Conservation (phyloP, 1,140 invertebrate species). For the Drosophila trapezifrons region DNA sequence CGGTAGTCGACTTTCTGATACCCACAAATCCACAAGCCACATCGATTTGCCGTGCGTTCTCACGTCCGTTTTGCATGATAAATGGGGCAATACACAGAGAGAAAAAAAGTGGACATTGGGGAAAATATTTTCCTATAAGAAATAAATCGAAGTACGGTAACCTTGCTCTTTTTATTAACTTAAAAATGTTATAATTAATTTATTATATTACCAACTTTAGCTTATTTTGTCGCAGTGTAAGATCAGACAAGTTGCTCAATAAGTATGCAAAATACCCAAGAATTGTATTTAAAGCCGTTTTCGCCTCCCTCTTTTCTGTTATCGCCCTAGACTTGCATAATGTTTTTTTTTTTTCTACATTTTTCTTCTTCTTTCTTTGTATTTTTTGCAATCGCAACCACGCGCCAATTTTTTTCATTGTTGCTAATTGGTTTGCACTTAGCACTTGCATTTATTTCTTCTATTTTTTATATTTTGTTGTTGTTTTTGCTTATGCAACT, state of each 20-base stretch:
- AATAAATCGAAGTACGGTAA: no score
- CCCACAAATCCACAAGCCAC: background rate
- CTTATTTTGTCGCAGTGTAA: background rate
- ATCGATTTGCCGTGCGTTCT: background rate
- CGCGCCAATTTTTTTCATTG: slow-evolving; percentile 41
- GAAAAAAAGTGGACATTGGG: background rate
- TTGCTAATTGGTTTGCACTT: slow-evolving; percentile 60
- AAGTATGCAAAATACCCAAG: slow-evolving; percentile 27
- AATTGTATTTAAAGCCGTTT: slow-evolving; percentile 26
- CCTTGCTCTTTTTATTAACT: no score
- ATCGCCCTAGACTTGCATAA: slow-evolving; percentile 49
- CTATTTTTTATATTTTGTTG: slow-evolving; percentile 21
- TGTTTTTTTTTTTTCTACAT: slow-evolving; percentile 11
- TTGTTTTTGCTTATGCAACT: slow-evolving; percentile 63
- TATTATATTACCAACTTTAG: no score
- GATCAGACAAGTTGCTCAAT: slow-evolving; percentile 15
- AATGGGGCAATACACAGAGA: background rate
- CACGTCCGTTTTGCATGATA: background rate
- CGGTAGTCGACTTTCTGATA: slow-evolving; percentile 33
- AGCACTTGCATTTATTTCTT: slow-evolving; percentile 44
- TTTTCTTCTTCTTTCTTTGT: background rate
- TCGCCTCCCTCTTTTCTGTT: slow-evolving; percentile 25
- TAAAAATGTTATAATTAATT: background rate
- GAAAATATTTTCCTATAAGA: no score
- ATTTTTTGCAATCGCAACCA: slow-evolving; percentile 18